Evolutionary conservation across 2,113 vertebrate genomes (phyloP), one percentile per base, ranked within the genome.

Genomic region (Brachyhypopomus gauderio): DNA sequence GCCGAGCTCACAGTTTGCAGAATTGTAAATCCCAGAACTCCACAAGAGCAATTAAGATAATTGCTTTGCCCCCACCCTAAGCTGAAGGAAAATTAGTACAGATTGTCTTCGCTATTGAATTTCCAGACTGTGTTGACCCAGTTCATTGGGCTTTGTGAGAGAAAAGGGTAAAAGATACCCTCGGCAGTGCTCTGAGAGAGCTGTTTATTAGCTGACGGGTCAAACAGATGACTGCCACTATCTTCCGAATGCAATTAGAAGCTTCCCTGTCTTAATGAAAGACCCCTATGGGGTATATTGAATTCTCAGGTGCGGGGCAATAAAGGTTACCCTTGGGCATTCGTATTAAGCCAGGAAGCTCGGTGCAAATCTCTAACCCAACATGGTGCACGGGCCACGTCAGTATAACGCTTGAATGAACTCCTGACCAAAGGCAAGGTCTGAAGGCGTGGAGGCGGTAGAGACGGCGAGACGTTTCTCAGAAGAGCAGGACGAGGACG

Each of bases 241-340:
- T 88, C 87, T 89, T 88, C 90, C 85, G 83, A 87, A 91, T 87
- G 86, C 86, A 91, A 88, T 91, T 90, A 91, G 79, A 71, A 82
- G 82, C 83, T 85, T 58, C 70, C 45, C 2, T 86, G 84, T 85
- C 83, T 60, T 81, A 85, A 82, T 87, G 84, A 87, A 88, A 77
- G 63, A 86, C 58, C 66, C 85, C 75, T 77, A 75, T 2, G 77
- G 78, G 85, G 83, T 34, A 76, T 78, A 84, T 89, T 90, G 84
- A 90, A 89, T 86, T 81, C 72, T 77, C 59, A 81, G 58, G 41
- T 71, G 34, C 79, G 62, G 79, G 55, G 87, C 77, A 84, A 83
- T 87, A 77, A 83, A 80, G 30, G 45, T 6, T 79, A 41, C 73
- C 78, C 45, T 77, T 75, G 62, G 45, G 78, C 66, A 30, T 77